phyloP scores from a whole-genome alignment of 2,797 vertebrate species.

The Taeniopygia guttata region DNA sequence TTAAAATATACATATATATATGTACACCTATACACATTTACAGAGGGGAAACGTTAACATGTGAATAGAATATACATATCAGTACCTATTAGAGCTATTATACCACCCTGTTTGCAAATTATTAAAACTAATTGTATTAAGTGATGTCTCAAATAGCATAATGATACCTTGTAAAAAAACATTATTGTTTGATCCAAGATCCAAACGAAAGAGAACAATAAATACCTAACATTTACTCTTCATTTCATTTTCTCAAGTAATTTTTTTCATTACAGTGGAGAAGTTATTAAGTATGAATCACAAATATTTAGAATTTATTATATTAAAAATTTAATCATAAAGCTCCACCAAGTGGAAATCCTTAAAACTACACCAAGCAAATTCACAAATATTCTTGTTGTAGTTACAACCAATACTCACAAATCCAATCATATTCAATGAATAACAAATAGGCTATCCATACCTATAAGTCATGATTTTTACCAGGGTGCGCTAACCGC shows the following conservation, averaged over 20 bases:
- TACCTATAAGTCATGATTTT: background rate
- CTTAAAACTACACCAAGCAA: slow-evolving; percentile 66
- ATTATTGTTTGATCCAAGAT: background rate
- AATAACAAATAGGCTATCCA: background rate
- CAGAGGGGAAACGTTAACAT: background rate
- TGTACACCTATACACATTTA: background rate
- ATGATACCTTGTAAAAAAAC: background rate
- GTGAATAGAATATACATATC: background rate
- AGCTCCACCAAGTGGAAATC: slow-evolving; percentile 80
- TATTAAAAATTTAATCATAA: slow-evolving; percentile 78
- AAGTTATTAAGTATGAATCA: background rate
- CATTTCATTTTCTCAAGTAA: slow-evolving; percentile 21
- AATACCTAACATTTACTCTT: slow-evolving; percentile 12
- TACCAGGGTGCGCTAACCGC: background rate
- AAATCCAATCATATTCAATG: background rate
- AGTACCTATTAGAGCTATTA: background rate
- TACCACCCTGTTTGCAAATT: background rate
- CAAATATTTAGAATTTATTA: slow-evolving; percentile 1
- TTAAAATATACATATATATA: background rate
- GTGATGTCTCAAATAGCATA: background rate
- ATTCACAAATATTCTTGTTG: background rate
- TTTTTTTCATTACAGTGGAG: slow-evolving; percentile 1
- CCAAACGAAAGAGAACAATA: background rate
- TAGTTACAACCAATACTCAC: background rate
- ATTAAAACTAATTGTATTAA: background rate